Evolutionary conservation across 2,797 vertebrate species (phyloP), one percentile per base, ranked within the genome.

Genomic region (Oreochromis grahami): DNA sequence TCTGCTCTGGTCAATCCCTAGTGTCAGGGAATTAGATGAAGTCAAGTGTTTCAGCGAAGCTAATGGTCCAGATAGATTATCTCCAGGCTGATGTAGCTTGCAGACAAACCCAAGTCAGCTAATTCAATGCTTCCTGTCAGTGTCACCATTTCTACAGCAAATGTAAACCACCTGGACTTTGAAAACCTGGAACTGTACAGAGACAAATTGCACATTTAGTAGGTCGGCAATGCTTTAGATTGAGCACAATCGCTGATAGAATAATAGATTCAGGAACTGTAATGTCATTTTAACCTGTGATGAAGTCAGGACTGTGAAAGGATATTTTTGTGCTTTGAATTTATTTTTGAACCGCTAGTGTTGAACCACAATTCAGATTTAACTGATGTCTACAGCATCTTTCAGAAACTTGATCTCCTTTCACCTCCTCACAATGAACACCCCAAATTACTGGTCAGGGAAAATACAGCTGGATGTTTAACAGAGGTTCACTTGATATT

Each of bases 401-500:
- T 84, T 84, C 8, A 78, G 78, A 81, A 70, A 68, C 29, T 77
- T 83, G 15, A 78, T 81, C 38, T 70, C 21, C 52, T 82, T 78
- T 84, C 38, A 83, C 43, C 78, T 48, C 29, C 36, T 17, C 82
- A 65, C 13, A 79, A 48, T 21, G 50, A 89, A 86, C 38, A 85
- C 29, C 74, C 58, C 63, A 82, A 84, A 85, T 78, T 56, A 81
- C 79, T 80, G 80, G 58, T 89, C 85, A 84, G 89, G 85, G 86
- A 91, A 93, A 92, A 89, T 82, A 90, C 78, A 84, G 81, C 84
- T 72, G 60, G 84, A 93, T 93, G 93, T 92, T 93, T 89, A 91
- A 93, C 91, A 90, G 88, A 90, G 83, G 86, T 90, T 91, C 82
- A 78, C 87, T 92, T 93, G 88, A 92, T 91, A 93, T 93, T 91